Base-by-base conservation (phyloP, 2,797 vertebrate genomes). In the Antennarius maculatus region DNA sequence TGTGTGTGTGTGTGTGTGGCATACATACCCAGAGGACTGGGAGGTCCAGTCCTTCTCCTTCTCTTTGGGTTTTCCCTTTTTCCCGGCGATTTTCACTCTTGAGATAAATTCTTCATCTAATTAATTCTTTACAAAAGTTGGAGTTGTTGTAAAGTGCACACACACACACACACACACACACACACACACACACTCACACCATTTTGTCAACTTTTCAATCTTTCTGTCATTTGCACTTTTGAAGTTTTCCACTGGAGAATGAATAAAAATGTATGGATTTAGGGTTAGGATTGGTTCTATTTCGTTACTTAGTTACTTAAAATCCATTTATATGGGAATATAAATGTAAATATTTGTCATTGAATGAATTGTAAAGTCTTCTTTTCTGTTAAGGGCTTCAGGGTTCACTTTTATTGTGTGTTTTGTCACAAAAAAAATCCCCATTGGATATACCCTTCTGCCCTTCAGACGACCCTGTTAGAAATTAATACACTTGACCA, bases 401-500 rank as follows among this genome's bases (percentile, higher is more conserved):
- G 23, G 23, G 23, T 8, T 34, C 31, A 34, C 31, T 5, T 34
- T 8, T 34, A 34, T 39, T 43, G 42, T 46, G 45, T 7, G 45
- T 46, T 46, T 46, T n/a, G 15, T 23, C 23, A 16, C 11, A n/a
- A 46, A 7, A 14, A 16, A 46, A 43, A 43, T 7, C 37, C 41
- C 13, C 41, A 11, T 42, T 4, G 5, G 31, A 34, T 34, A 34
- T 34, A 5, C 13, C 11, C 31, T 52, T 18, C 61, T 84, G 73
- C 41, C 76, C 79, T 77, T 72, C 76, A 70, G 48, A 80, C 6
- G 45, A 59, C 64, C 54, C 51, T 18, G 88, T 90, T 90, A 86
- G 7, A 83, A 66, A 89, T 90, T 89, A 87, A 87, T 84, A 43
- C 65, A 51, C 55, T 66, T 80, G 55, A 73, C 31, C 70, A 93